Conservation (phyloP, 2,888 invertebrate species). For the Harpalus rubripes region DNA sequence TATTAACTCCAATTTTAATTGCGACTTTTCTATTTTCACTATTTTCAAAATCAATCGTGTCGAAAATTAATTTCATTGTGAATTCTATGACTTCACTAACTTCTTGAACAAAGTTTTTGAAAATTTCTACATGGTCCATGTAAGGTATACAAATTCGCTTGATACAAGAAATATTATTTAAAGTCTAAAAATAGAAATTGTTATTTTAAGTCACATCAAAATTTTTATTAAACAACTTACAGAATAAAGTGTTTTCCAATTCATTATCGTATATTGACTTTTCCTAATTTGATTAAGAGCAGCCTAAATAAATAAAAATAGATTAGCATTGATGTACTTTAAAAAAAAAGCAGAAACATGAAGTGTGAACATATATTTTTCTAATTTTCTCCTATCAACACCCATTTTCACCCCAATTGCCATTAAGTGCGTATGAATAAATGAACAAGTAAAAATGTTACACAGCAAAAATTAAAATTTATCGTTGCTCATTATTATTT, state of each 20-base stretch:
- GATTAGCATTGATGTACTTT: too few species aligned
- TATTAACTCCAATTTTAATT: conserved; percentile 87
- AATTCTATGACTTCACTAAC: conserved; percentile 79
- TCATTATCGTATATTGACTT: conserved; percentile 81
- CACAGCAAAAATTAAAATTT: too few species aligned
- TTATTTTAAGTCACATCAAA: too few species aligned
- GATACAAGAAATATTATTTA: conserved; percentile 84
- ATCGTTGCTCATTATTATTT: too few species aligned
- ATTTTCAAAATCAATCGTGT: conserved; percentile 85
- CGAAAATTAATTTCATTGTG: conserved; percentile 85
- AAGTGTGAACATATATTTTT: too few species aligned
- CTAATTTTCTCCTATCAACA: too few species aligned
- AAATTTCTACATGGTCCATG: conserved; percentile 78
- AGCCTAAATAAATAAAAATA: conserved; percentile 76
- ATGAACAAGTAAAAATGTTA: too few species aligned
- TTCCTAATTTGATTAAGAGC: conserved; percentile 83
- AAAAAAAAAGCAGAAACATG: too few species aligned
- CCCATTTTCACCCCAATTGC: too few species aligned
- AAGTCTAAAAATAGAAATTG: conserved; percentile 78
- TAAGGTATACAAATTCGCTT: conserved; percentile 83
- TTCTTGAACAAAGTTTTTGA: conserved; percentile 78
- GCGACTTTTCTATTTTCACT: conserved; percentile 84
- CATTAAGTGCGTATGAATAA: too few species aligned
- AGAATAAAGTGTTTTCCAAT: conserved; percentile 86
- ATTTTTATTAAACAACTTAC: conserved; percentile 75